Evolutionary conservation across 92 coral and sea anemone species (phyloP).

Genomic region (Porites evermanni): DNA sequence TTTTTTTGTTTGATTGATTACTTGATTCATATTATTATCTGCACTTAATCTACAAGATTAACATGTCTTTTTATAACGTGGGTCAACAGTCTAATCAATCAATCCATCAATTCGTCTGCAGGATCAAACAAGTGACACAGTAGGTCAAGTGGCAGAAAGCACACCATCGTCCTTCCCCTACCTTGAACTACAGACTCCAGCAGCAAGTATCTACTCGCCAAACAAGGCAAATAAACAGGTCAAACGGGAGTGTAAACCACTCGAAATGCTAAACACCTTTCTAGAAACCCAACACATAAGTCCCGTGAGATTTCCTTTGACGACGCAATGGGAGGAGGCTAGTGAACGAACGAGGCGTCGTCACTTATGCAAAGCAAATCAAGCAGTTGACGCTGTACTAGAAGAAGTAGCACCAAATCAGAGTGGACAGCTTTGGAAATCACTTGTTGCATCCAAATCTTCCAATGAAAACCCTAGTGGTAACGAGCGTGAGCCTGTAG

Average conservation of each 20-base stretch:
- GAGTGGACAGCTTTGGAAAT: conserved; percentile 54
- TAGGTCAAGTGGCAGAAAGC: neutral
- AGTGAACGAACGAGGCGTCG: conserved; percentile 63
- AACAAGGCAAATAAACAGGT: conserved; percentile 27
- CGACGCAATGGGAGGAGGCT: conserved; percentile 64
- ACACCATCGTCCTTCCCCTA: neutral
- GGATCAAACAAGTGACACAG: neutral
- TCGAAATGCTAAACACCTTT: conserved; percentile 56
- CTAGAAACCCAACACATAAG: conserved; percentile 66
- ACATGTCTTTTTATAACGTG: neutral
- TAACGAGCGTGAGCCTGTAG: conserved; percentile 30
- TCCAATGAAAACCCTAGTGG: conserved; percentile 12
- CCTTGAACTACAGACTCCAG: conserved; percentile 10
- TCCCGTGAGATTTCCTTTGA: conserved; percentile 62
- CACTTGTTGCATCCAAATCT: conserved; percentile 54
- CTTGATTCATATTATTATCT: too few relatives aligned
- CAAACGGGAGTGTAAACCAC: conserved; percentile 38
- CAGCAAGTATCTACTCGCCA: conserved; percentile 17
- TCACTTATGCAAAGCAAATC: conserved; percentile 66
- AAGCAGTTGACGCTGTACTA: conserved; percentile 67
- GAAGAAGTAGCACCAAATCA: conserved; percentile 71
- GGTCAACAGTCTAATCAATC: neutral
- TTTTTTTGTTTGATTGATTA: too few relatives aligned
- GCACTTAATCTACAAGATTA: neutral
- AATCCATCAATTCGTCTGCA: neutral